These are phyloP conservation scores for Acleris holmiana DNA, from an alignment of 2,888 invertebrate genomes.

Conservation along the genomic window DNA sequence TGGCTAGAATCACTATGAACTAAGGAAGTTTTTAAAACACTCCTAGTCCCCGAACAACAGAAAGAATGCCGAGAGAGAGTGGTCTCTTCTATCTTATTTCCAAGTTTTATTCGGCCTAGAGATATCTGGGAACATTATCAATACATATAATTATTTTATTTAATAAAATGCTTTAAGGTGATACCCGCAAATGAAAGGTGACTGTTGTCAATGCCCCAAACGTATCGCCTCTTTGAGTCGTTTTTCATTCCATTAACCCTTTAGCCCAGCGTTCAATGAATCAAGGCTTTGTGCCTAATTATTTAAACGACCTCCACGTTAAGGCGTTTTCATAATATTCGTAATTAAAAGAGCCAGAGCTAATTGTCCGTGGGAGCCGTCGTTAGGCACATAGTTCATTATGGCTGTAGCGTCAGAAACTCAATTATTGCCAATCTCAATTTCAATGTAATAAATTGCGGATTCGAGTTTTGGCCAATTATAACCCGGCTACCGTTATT, in stretches of 20 bases:
- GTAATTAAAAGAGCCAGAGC: slow-evolving; percentile 72
- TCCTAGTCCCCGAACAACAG: too few relatives aligned
- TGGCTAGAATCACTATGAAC: too few relatives aligned
- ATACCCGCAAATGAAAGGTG: neutral
- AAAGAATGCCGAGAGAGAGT: too few relatives aligned
- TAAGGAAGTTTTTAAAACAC: too few relatives aligned
- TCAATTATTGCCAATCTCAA: slow-evolving; percentile 15
- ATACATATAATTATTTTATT: too few relatives aligned
- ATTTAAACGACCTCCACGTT: slow-evolving; percentile 66
- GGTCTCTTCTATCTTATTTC: too few relatives aligned
- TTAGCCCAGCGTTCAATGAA: slow-evolving; percentile 65
- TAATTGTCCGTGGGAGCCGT: slow-evolving; percentile 73
- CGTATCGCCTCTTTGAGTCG: slow-evolving; percentile 40
- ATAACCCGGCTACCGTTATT: neutral
- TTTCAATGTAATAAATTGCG: neutral
- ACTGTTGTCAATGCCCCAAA: slow-evolving; percentile 28
- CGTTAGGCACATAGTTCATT: slow-evolving; percentile 65
- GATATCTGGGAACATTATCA: too few relatives aligned
- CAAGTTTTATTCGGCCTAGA: too few relatives aligned
- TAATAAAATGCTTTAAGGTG: too few relatives aligned
- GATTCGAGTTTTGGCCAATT: neutral
- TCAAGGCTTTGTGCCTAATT: slow-evolving; percentile 72
- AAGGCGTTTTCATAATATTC: slow-evolving; percentile 72
- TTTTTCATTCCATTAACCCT: slow-evolving; percentile 76
- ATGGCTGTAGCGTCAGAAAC: slow-evolving; percentile 41